These are phyloP conservation scores for Myotis pilosus DNA, from an alignment of 2,797 vertebrate species.

Conservation along the genomic window DNA sequence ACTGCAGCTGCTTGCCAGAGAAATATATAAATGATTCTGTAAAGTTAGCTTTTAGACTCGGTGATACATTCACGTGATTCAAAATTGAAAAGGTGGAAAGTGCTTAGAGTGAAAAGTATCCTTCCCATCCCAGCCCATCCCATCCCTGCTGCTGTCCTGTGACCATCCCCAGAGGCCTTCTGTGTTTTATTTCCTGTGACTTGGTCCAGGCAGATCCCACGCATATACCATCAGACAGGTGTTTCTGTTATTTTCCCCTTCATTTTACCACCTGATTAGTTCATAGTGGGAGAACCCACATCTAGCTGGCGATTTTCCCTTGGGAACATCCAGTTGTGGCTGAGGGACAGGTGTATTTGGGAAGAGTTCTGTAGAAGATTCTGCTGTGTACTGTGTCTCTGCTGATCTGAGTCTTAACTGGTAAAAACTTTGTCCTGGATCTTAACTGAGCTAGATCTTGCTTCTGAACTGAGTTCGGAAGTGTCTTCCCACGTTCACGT, in stretches of 20 bases:
- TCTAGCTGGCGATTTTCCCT: background rate
- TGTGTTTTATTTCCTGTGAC: background rate
- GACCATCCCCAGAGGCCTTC: background rate
- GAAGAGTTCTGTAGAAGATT: background rate
- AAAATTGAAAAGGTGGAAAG: background rate
- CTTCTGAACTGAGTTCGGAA: background rate
- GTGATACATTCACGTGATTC: background rate
- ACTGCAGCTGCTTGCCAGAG: slow-evolving; percentile 18
- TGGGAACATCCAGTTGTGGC: background rate
- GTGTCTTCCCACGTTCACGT: background rate
- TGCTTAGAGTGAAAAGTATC: background rate
- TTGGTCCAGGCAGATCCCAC: background rate
- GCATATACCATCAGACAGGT: background rate
- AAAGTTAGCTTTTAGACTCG: slow-evolving; percentile 14
- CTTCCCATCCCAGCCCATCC: background rate
- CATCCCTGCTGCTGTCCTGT: background rate
- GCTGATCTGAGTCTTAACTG: background rate
- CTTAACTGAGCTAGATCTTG: background rate
- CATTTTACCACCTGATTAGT: background rate
- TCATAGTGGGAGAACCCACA: background rate
- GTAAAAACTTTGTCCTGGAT: background rate
- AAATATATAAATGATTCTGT: background rate
- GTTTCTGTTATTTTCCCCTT: background rate
- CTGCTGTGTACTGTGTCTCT: background rate
- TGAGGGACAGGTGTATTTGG: background rate